Base-by-base conservation (phyloP, 2,797 vertebrate genomes). In the Melanotaenia boesemani region DNA sequence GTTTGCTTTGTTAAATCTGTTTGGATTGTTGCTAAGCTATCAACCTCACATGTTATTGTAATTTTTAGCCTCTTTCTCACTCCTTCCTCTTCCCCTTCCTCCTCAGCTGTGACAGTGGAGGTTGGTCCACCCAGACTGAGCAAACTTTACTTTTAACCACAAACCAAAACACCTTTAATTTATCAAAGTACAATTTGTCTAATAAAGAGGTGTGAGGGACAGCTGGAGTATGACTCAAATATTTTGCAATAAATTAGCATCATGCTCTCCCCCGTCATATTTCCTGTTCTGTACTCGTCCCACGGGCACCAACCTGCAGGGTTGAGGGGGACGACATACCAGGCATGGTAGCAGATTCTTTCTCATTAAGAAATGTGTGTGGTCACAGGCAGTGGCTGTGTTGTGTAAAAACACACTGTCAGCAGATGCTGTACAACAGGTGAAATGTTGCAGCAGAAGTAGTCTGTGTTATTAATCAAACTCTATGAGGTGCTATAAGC, bases 331-430 rank as follows among this genome's bases (percentile, higher is more conserved):
- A 58, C 82, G 77, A 79, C 82, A 94, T 94, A 67, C 92, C 92
- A 87, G 83, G 68, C 90, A 89, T 91, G 87, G 86, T 81, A 91
- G 80, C 81, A 92, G 85, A 94, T 94, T 92, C 89, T 81, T 89
- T 83, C 89, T 91, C 86, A 92, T 93, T 93, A 92, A 80, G 85
- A 91, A 85, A 83, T 80, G 78, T 78, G 77, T 91, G 80, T 82
- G 77, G 68, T 75, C 63, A 57, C 3, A 18, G 72, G 57, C 82
- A 85, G 75, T 13, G 67, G 30, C 50, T 52, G 70, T 41, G 44
- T 34, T 34, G 73, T 67, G 72, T 67, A 57, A 68, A 82, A 77
- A 82, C 67, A 56, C 60, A 55, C 46, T 78, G 78, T 85, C 79
- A 63, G 76, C 39, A 74, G 34, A 74, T 37, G 55, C 55, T 57